These are phyloP conservation scores for Megaceryle alcyon DNA, from an alignment of 2,797 vertebrate genomes.

Conservation along the genomic window DNA sequence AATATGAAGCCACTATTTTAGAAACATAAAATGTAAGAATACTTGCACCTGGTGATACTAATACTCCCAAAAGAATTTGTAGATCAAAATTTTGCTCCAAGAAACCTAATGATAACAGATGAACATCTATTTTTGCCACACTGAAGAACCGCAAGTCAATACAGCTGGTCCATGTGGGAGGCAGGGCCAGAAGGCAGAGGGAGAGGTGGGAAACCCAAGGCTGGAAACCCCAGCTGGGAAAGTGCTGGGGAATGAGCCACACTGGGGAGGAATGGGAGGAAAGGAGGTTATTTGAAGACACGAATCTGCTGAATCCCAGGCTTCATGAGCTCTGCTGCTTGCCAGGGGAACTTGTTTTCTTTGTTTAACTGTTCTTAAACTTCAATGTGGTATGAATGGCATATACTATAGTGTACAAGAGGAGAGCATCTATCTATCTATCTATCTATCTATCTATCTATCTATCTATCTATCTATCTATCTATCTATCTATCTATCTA, in stretches of 20 bases:
- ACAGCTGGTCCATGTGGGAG: not conserved
- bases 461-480: no score
- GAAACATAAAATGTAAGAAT: slow-evolving; percentile 39
- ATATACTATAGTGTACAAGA: slow-evolving; percentile 77
- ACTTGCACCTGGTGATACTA: slow-evolving; percentile 28
- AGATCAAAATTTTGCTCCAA: not conserved
- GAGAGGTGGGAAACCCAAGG: not conserved
- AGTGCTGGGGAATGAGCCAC: not conserved
- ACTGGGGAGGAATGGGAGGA: not conserved
- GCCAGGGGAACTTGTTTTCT: not conserved
- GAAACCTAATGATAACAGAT: not conserved
- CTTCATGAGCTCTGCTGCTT: not conserved
- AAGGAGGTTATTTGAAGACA: not conserved
- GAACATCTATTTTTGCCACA: not conserved
- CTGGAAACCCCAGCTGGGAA: not conserved
- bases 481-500: no score
- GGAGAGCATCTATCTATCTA: slow-evolving; percentile 49
- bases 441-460: no score
- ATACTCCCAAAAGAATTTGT: slow-evolving; percentile 43
- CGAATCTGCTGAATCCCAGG: not conserved
- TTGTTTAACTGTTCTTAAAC: slow-evolving; percentile 53
- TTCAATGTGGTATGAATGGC: slow-evolving; percentile 69
- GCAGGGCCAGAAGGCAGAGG: not conserved
- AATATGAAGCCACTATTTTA: slow-evolving; percentile 25
- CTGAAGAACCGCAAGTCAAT: not conserved